A percentile compares a stretch with the other conserved stretches of the same genome.
Evolutionary conservation across 1,140 invertebrate species (phyloP).

Genomic region (Scaptomyza pallida): DNA sequence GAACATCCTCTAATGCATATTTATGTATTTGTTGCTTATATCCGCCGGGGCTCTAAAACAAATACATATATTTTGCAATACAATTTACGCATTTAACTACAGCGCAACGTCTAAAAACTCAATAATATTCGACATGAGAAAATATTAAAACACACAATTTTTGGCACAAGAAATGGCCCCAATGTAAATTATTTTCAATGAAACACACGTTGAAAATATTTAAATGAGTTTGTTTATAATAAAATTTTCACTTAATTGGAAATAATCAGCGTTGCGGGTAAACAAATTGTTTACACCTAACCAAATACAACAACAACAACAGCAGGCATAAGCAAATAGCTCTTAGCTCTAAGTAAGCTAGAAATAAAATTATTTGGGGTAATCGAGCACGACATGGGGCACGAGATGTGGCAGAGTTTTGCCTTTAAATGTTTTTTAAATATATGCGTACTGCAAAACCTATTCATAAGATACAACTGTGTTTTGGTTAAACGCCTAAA

Average conservation of each 20-base stretch:
- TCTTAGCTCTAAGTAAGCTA: conserved; percentile 9
- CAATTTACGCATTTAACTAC: conserved; percentile 67
- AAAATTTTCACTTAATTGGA: conserved; percentile 83
- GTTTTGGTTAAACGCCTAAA: conserved; percentile 28
- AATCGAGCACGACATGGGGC: conserved; percentile 79
- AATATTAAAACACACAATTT: conserved; percentile 54
- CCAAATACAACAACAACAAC: conserved; percentile 29
- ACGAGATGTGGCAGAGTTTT: conserved; percentile 38
- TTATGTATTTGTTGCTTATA: conserved; percentile 24
- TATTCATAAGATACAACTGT: conserved; percentile 14
- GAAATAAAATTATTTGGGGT: conserved; percentile 71
- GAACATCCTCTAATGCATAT: conserved; percentile 49
- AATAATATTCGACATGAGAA: conserved; percentile 37
- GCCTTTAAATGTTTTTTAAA: conserved; percentile 72
- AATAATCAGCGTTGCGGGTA: conserved; percentile 68
- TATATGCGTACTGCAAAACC: conserved; percentile 38
- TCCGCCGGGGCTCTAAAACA: conserved; percentile 60
- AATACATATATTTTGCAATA: conserved; percentile 47
- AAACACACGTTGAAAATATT: conserved; percentile 74
- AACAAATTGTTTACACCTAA: conserved; percentile 59
- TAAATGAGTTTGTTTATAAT: conserved; percentile 82
- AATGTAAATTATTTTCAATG: conserved; percentile 78
- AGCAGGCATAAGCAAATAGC: conserved; percentile 43
- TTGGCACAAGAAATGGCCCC: conserved; percentile 27
- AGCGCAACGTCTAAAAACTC: conserved; percentile 10